These are phyloP conservation scores for Neelides folsomi DNA, from an alignment of 2,888 invertebrate genomes.

Conservation along the genomic window DNA sequence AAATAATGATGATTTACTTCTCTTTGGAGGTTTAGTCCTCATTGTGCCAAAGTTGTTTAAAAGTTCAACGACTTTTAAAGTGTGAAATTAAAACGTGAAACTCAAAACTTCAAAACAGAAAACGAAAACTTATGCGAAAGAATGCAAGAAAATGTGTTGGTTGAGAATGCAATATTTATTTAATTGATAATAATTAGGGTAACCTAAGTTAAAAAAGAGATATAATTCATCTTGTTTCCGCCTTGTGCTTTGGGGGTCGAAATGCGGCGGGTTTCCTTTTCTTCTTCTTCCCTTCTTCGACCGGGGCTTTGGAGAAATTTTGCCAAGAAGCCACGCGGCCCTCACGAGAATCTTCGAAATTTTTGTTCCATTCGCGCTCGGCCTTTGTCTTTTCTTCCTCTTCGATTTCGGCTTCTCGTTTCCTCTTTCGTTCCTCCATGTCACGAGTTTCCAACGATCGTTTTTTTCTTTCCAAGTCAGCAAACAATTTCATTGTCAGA, in stretches of 20 bases:
- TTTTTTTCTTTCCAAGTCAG: constrained; percentile 86
- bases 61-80: no score
- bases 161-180: constrained; percentile 4
- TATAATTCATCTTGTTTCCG: constrained; percentile 67
- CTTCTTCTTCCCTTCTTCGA: constrained; percentile 44
- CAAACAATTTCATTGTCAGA: constrained; percentile 95
- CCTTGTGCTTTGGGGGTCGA: constrained; percentile 85
- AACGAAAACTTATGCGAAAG: no score
- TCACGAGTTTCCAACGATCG: constrained; percentile 76
- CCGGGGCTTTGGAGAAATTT: constrained; percentile 44
- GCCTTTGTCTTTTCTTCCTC: constrained; percentile 77
- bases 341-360: constrained; percentile 93
- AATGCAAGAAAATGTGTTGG: no score
- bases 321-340: constrained; percentile 87
- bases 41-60: no score
- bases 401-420: constrained; percentile 83
- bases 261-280: constrained; percentile 66
- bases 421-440: constrained; percentile 83
- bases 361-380: constrained; percentile 95
- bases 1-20: no score
- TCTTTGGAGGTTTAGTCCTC: no score
- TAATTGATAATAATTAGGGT: neutral
- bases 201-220: neutral
- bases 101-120: no score
- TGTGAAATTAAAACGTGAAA: no score